phyloP scores from a whole-genome alignment of 2,888 invertebrate species.

The Barypeithes pellucidus region DNA sequence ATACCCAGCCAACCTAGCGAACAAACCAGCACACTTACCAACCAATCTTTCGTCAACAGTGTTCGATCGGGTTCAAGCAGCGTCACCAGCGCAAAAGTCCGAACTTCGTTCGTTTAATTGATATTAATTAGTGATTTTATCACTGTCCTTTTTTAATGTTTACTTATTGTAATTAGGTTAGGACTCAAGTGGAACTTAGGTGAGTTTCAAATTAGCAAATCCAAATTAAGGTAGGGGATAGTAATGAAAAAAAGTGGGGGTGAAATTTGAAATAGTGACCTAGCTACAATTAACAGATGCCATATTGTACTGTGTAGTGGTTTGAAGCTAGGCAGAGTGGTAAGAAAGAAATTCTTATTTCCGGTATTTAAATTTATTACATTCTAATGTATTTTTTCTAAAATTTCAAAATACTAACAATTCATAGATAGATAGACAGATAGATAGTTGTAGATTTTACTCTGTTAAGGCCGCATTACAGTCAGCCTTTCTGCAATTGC shows the following conservation, averaged over 20 bases:
- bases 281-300: neutral
- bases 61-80: neutral
- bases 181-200: neutral
- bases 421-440: no score
- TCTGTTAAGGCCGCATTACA: no score
- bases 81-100: neutral
- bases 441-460: no score
- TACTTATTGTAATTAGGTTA: neutral
- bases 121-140: neutral
- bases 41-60: neutral
- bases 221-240: neutral
- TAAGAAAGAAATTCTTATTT: conserved; percentile 1
- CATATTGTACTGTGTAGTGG: conserved; percentile 12
- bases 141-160: neutral
- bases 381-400: no score
- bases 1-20: neutral
- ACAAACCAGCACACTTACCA: neutral
- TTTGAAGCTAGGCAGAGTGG: conserved; percentile 5
- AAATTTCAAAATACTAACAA: no score
- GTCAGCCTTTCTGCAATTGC: no score
- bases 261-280: neutral
- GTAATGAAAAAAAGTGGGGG: neutral
- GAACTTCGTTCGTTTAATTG: neutral
- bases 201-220: neutral
- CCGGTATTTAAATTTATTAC: no score